Percentiles rank a stretch among this genome's conserved stretches.
These are phyloP conservation scores for Sylvietta virens DNA, from an alignment of 2,113 vertebrate genomes.

Conservation along the genomic window DNA sequence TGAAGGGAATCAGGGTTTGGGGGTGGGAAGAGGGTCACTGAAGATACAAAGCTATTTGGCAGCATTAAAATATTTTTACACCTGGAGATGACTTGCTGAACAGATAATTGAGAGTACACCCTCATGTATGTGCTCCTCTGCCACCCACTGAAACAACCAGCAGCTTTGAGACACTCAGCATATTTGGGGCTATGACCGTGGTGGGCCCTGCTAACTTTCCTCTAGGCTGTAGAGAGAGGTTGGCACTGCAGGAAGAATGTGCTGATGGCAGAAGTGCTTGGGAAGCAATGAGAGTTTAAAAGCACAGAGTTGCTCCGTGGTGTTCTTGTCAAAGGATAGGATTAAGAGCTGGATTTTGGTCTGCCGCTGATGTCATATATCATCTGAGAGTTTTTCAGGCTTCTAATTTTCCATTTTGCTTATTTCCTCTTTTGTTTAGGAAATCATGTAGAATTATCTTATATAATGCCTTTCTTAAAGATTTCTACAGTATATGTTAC, in stretches of 20 bases:
- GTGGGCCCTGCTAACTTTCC: neutral
- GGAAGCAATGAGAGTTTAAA: neutral
- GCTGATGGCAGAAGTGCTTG: neutral
- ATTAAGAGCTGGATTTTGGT: neutral
- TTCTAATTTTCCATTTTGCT: neutral
- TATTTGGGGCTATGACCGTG: neutral
- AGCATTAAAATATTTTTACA: neutral
- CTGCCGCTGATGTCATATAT: neutral
- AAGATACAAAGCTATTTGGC: neutral
- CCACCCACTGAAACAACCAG: neutral
- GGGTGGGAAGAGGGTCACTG: neutral
- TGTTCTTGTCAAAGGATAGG: neutral
- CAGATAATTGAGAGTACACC: neutral
- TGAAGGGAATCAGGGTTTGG: neutral
- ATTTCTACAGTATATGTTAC: neutral
- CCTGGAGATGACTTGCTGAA: neutral
- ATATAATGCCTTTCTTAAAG: neutral
- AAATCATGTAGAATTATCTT: neutral
- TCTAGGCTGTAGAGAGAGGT: neutral
- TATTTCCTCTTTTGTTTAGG: neutral
- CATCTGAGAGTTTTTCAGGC: neutral
- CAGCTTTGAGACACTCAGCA: neutral
- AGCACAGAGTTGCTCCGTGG: neutral
- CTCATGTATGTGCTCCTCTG: neutral
- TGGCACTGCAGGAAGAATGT: neutral